These are phyloP conservation scores for Anadara kagoshimensis DNA, from an alignment of 1,140 invertebrate genomes.

Conservation along the genomic window DNA sequence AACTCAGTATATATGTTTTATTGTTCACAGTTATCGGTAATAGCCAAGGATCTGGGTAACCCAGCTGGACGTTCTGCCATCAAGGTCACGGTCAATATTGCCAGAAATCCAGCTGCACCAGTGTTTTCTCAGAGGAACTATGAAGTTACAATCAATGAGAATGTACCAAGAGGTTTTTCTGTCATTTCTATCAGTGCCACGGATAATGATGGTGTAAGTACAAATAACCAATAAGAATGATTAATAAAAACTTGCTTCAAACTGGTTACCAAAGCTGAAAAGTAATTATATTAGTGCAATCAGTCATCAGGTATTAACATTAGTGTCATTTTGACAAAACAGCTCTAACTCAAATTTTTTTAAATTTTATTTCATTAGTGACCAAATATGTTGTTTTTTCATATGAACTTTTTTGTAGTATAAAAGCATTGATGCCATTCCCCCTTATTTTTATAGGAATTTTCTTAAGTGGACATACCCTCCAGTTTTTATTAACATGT, in stretches of 20 bases:
- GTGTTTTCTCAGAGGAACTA: constrained; percentile 36
- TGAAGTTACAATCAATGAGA: constrained; percentile 51
- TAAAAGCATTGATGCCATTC: not conserved
- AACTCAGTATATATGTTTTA: not conserved
- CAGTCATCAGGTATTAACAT: too few relatives aligned
- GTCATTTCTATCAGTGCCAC: constrained; percentile 49
- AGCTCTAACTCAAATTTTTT: too few relatives aligned
- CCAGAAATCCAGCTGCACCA: constrained; percentile 50
- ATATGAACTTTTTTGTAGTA: too few relatives aligned
- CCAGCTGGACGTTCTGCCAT: constrained; percentile 30
- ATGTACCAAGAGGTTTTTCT: constrained; percentile 26
- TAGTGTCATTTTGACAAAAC: too few relatives aligned
- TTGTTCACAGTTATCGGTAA: constrained; percentile 37
- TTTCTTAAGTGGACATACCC: not conserved
- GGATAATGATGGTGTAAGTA: constrained; percentile 76
- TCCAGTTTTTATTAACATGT: not conserved
- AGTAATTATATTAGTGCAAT: too few relatives aligned
- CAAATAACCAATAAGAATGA: too few relatives aligned
- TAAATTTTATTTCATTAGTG: not conserved
- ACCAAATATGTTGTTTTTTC: not conserved
- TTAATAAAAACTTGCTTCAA: too few relatives aligned
- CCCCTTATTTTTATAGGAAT: not conserved
- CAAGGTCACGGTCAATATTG: constrained; percentile 46
- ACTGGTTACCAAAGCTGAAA: too few relatives aligned
- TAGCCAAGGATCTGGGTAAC: constrained; percentile 47